phyloP scores from a whole-genome alignment of 1,140 invertebrate genomes.

The Hylaeus anthracinus region DNA sequence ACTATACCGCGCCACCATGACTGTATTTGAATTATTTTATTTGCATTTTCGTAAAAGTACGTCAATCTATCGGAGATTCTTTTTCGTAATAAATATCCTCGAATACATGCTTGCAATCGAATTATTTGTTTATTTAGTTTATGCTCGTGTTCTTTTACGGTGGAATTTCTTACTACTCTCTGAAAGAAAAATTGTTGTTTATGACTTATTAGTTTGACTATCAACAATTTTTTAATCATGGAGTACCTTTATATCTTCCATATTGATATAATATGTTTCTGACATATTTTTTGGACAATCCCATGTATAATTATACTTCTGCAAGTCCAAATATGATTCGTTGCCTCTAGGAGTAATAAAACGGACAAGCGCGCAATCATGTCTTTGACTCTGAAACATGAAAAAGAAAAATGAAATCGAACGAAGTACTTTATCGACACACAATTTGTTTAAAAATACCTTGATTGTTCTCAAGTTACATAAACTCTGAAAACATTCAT shows the following conservation, averaged over 20 bases:
- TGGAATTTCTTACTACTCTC: constrained; percentile 48
- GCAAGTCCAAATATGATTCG: constrained; percentile 75
- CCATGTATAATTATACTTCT: constrained; percentile 74
- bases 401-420: too few relatives aligned
- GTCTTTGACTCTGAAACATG: constrained; percentile 61
- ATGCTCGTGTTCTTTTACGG: constrained; percentile 75
- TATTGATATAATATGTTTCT: constrained; percentile 68
- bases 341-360: constrained; percentile 69
- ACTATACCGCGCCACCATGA: constrained; percentile 84
- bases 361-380: constrained; percentile 67
- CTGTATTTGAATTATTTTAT: constrained; percentile 84
- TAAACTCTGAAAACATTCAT: constrained; percentile 59
- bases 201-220: not conserved
- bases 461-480: constrained; percentile 7
- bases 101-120: constrained; percentile 83
- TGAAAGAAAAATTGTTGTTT: not conserved
- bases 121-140: constrained; percentile 70
- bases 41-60: constrained; percentile 81
- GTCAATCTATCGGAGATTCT: constrained; percentile 78
- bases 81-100: constrained; percentile 85
- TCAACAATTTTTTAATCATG: not conserved
- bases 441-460: constrained; percentile 15
- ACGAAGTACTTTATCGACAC: constrained; percentile 16
- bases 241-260: constrained; percentile 72
- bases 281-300: constrained; percentile 67